Percentiles rank a stretch among this genome's conserved stretches.
Conservation (phyloP, 2,797 vertebrate species). For the Epinephelus coioides region DNA sequence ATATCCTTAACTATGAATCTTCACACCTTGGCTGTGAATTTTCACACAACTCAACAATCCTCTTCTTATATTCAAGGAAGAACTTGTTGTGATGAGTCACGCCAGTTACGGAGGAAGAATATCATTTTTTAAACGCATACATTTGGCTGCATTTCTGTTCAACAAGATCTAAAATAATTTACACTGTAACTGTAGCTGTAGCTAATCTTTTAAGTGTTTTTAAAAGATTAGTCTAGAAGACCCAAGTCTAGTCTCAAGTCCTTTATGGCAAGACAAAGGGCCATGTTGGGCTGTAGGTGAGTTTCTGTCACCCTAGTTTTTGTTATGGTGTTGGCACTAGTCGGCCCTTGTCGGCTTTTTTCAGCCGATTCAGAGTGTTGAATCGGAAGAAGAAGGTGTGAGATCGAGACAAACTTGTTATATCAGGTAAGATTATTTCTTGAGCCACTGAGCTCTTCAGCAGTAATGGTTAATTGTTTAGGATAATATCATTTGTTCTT, state of each 20-base stretch:
- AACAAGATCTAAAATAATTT: conserved; percentile 11
- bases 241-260: neutral
- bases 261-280: neutral
- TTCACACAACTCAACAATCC: conserved; percentile 63
- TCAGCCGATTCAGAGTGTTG: no score
- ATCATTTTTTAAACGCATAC: conserved; percentile 19
- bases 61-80: conserved; percentile 30
- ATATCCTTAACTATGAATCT: conserved; percentile 59
- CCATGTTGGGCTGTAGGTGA: no score
- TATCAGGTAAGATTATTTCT: no score
- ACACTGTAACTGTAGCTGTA: neutral
- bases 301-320: no score
- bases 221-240: no score
- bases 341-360: no score
- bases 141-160: conserved; percentile 13
- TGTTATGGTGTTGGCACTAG: no score
- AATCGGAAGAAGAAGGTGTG: no score
- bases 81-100: conserved; percentile 42
- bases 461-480: no score
- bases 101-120: conserved; percentile 14
- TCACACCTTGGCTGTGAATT: conserved; percentile 72
- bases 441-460: no score
- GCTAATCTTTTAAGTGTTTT: neutral
- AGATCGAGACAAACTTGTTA: no score
- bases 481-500: no score